Evolutionary conservation across 2,797 vertebrate species (phyloP), one percentile per base, ranked within the genome.

Genomic region (Acrocephalus scirpaceus): DNA sequence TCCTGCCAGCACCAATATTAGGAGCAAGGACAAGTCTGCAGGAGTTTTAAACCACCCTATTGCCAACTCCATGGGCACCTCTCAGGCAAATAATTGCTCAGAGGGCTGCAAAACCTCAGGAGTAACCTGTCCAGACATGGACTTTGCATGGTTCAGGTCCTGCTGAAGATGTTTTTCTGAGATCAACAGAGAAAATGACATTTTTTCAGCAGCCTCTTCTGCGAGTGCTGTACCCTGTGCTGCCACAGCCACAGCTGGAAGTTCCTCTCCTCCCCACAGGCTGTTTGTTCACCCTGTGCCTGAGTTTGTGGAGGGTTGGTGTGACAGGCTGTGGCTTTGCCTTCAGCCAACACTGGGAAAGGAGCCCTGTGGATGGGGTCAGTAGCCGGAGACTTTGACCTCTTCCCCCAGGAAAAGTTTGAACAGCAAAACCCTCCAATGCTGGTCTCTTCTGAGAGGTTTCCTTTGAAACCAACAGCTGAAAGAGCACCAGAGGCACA

Each of bases 401-500:
- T 87, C 60, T 76, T 70, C 51, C 44, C 65, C 5, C 12, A 7
- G 38, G 15, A 90, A 60, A 40, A 48, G 17, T n/a, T 0, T 56
- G 30, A 47, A 32, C 32, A 80, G 32, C 22, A 85, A 82, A 94
- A 51, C 26, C 1, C 14, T 61, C 71, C 2, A 48, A 18, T 0
- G 0, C 12, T 45, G 56, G 6, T 70, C 47, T 54, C 1, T 0
- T 53, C 6, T 47, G 5, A 15, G 64, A 87, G 44, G 20, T 42
- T 78, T 50, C 22, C 56, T 66, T 50, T 29, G 44, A 66, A 81
- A 72, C 25, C 11, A 48, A 30, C 51, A 82, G 44, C 71, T 89
- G 62, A 16, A 66, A 79, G 9, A 78, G 9, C 38, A 66, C 8
- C 58, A 70, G 40, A 76, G 30, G 26, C 5, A 56, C 23, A 9